Percentiles rank a stretch among this genome's conserved stretches.
These are phyloP conservation scores for Euschistus heros DNA, from an alignment of 1,140 invertebrate genomes.

Conservation along the genomic window DNA sequence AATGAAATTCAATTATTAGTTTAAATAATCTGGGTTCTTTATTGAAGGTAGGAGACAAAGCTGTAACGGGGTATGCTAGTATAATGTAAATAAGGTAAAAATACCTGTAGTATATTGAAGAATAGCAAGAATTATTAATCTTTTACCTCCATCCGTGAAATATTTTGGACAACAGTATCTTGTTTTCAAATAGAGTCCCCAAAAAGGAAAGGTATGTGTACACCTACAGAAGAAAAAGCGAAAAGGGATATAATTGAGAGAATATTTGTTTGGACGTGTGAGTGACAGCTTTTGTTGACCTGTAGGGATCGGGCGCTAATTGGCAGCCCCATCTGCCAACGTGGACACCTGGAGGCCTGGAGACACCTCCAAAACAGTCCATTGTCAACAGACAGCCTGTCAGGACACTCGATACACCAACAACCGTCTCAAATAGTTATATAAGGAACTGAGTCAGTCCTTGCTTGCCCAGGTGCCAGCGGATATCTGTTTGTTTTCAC, in stretches of 20 bases:
- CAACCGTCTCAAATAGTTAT: not conserved
- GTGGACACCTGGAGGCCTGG: conserved; percentile 11
- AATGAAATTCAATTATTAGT: too few species aligned
- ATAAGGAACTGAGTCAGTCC: not conserved
- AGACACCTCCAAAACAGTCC: not conserved
- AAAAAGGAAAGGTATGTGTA: not conserved
- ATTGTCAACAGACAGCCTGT: not conserved
- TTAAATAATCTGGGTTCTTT: too few species aligned
- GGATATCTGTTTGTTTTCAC: not conserved
- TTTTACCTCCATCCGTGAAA: too few species aligned
- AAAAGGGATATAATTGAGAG: too few species aligned
- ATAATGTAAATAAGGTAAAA: too few species aligned
- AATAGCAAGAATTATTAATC: too few species aligned
- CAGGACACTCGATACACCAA: not conserved
- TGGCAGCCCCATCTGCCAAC: not conserved
- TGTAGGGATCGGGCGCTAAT: not conserved
- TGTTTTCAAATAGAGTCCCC: too few species aligned
- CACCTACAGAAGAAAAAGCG: not conserved
- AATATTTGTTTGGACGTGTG: not conserved
- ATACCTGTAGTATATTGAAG: too few species aligned
- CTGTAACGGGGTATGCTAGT: too few species aligned
- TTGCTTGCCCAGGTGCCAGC: not conserved
- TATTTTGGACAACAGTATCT: too few species aligned
- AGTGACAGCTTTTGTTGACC: not conserved
- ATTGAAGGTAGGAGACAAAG: too few species aligned